Evolutionary conservation across 2,888 invertebrate species (phyloP).

Genomic region (Volucella inanis): DNA sequence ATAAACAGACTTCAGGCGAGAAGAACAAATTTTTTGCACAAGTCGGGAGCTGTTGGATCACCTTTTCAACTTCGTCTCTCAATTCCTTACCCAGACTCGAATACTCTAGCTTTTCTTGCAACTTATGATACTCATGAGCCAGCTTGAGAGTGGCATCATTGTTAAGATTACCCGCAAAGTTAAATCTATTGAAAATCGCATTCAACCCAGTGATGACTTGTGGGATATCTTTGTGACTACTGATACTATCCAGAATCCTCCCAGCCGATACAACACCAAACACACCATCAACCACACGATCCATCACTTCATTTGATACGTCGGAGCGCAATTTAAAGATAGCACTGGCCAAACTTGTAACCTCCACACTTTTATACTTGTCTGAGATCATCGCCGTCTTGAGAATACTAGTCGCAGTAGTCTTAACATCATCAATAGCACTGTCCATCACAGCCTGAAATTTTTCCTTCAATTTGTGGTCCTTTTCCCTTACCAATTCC

Average conservation of each 20-base stretch:
- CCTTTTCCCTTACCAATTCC: constrained; percentile 9
- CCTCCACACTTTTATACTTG: constrained; percentile 26
- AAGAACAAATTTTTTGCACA: constrained; percentile 54
- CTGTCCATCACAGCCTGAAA: constrained; percentile 26
- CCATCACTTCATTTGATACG: constrained; percentile 48
- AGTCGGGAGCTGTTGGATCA: constrained; percentile 26
- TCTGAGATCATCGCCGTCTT: constrained; percentile 34
- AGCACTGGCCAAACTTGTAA: constrained; percentile 17
- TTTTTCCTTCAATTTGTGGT: constrained; percentile 1
- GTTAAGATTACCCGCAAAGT: background rate
- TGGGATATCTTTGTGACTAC: constrained; percentile 27
- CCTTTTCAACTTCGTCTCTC: background rate
- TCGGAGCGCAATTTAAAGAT: constrained; percentile 31
- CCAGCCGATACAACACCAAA: constrained; percentile 34
- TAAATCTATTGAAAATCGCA: constrained; percentile 46
- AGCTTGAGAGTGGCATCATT: background rate
- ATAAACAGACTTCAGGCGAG: constrained; percentile 30
- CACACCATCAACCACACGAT: constrained; percentile 34
- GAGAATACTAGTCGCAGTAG: background rate
- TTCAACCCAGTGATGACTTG: constrained; percentile 38
- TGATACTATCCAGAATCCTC: constrained; percentile 39
- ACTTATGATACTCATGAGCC: constrained; percentile 10
- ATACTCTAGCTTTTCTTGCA: background rate
- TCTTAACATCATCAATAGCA: constrained; percentile 34
- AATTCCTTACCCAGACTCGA: background rate